Conservation (phyloP, 2,888 invertebrate species). For the Arrhopalites spinosus region DNA sequence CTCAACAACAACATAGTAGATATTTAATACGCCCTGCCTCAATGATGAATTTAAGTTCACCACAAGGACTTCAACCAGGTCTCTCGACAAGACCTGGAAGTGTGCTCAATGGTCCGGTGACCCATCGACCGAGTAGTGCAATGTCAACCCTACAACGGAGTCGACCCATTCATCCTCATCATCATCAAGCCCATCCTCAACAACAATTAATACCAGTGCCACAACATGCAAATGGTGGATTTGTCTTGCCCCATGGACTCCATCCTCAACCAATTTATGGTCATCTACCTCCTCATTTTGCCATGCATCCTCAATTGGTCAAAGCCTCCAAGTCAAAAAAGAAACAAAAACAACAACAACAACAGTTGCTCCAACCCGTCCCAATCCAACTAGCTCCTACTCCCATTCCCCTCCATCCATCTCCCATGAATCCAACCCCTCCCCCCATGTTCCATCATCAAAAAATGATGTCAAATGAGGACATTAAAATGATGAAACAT, state of each 20-base stretch:
- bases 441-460: slow-evolving; percentile 60
- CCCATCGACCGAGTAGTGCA: slow-evolving; percentile 55
- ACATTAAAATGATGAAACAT: slow-evolving; percentile 58
- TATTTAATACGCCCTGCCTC: slow-evolving; percentile 55
- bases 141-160: slow-evolving; percentile 55
- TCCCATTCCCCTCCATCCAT: slow-evolving; percentile 55
- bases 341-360: slow-evolving; percentile 41
- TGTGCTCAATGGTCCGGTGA: slow-evolving; percentile 55
- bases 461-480: slow-evolving; percentile 46
- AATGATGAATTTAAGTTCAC: slow-evolving; percentile 55
- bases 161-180: slow-evolving; percentile 38
- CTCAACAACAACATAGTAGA: slow-evolving; percentile 40
- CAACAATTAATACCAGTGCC: slow-evolving; percentile 55
- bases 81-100: slow-evolving; percentile 48
- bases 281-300: slow-evolving; percentile 56
- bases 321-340: slow-evolving; percentile 53
- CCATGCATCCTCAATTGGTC: slow-evolving; percentile 53
- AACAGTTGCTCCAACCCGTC: slow-evolving; percentile 51
- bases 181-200: slow-evolving; percentile 36
- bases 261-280: slow-evolving; percentile 55
- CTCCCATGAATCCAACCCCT: slow-evolving; percentile 54
- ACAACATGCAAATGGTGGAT: slow-evolving; percentile 50
- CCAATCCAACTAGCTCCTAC: slow-evolving; percentile 55
- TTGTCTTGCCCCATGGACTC: slow-evolving; percentile 15
- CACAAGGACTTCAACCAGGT: slow-evolving; percentile 41